Conservation (phyloP, 2,888 invertebrate genomes). For the Epinotia nisella region DNA sequence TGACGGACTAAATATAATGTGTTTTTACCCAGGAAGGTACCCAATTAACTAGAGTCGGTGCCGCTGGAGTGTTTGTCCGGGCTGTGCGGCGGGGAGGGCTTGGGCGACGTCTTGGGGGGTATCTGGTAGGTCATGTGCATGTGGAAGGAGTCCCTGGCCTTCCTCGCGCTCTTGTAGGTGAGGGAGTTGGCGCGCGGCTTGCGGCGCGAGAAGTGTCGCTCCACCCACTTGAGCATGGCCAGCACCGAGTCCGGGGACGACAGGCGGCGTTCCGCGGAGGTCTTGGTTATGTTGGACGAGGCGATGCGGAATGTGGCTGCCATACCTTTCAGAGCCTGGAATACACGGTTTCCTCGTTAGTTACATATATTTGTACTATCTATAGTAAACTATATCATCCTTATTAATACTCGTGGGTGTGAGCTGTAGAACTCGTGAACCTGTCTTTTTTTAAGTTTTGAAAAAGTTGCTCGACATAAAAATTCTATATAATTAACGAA, state of each 20-base stretch:
- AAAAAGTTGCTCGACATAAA: too few species aligned
- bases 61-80: slow-evolving; percentile 69
- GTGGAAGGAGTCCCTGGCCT: slow-evolving; percentile 88
- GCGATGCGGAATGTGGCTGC: slow-evolving; percentile 96
- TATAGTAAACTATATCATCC: too few species aligned
- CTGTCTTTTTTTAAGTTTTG: too few species aligned
- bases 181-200: slow-evolving; percentile 90
- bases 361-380: neutral
- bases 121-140: slow-evolving; percentile 90
- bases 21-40: too few species aligned
- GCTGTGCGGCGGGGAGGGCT: slow-evolving; percentile 63
- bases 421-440: too few species aligned
- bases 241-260: slow-evolving; percentile 95
- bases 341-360: slow-evolving; percentile 9
- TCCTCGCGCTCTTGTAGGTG: slow-evolving; percentile 85
- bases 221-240: slow-evolving; percentile 95
- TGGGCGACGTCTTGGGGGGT: slow-evolving; percentile 67
- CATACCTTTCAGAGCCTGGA: slow-evolving; percentile 95
- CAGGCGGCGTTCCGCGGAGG: slow-evolving; percentile 93
- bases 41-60: slow-evolving; percentile 74
- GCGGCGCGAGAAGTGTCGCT: slow-evolving; percentile 91
- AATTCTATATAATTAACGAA: too few species aligned
- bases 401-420: too few species aligned
- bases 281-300: slow-evolving; percentile 92
- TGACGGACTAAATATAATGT: too few species aligned